phyloP scores from a whole-genome alignment of 2,113 vertebrate genomes.

The Peromyscus polionotus region DNA sequence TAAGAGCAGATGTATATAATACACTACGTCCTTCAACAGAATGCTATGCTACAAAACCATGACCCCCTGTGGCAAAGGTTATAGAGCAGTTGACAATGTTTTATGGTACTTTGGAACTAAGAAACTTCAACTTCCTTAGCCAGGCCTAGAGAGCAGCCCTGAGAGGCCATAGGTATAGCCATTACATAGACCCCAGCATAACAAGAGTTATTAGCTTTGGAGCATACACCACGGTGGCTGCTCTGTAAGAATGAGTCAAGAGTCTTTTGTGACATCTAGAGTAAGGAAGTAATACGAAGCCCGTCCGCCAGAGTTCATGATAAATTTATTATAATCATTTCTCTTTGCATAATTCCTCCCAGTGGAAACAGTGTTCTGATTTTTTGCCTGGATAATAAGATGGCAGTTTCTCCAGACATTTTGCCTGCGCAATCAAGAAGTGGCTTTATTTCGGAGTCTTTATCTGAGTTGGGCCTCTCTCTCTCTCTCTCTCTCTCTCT shows the following conservation, averaged over 20 bases:
- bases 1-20: background rate
- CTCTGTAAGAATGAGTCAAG: background rate
- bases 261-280: background rate
- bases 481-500: background rate
- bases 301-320: background rate
- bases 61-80: background rate
- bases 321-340: background rate
- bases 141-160: background rate
- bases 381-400: background rate
- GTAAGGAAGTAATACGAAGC: background rate
- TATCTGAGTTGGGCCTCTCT: background rate
- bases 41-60: background rate
- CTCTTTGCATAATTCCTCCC: conserved; percentile 1
- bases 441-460: conserved; percentile 23
- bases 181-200: background rate
- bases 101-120: conserved; percentile 5
- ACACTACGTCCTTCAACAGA: background rate
- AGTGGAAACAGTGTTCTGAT: background rate
- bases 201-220: background rate
- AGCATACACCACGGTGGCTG: background rate
- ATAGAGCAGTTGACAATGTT: background rate
- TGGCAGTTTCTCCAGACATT: background rate
- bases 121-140: background rate
- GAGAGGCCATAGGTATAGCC: background rate
- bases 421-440: background rate